A percentile compares a stretch with the other conserved stretches of the same genome.
Conservation (phyloP, 2,797 vertebrate genomes). For the Sebastes iracundus region DNA sequence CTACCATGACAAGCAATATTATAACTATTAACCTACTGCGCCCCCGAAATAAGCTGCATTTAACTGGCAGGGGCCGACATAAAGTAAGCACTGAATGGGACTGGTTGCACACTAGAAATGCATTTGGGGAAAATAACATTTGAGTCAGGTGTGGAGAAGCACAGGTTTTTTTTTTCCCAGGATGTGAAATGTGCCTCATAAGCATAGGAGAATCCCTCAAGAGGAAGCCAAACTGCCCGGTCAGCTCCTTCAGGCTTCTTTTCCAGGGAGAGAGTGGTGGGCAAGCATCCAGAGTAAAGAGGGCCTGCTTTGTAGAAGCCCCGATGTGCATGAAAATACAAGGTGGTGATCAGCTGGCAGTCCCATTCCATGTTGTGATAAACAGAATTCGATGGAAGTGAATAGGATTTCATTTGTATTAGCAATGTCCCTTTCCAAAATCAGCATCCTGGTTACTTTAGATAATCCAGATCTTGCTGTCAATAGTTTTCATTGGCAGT, state of each 20-base stretch:
- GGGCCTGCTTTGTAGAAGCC: background rate
- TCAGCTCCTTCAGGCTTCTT: conserved; percentile 41
- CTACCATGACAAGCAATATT: conserved; percentile 17
- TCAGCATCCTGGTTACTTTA: background rate
- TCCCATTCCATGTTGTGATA: background rate
- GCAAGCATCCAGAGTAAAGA: conserved; percentile 29
- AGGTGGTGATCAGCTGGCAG: conserved; percentile 1
- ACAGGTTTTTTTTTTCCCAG: conserved; percentile 2
- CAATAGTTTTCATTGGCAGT: background rate
- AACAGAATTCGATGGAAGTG: background rate
- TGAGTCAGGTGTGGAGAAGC: conserved; percentile 3
- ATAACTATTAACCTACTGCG: conserved; percentile 21
- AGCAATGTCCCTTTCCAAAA: background rate
- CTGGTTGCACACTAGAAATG: background rate
- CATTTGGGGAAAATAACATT: conserved; percentile 5
- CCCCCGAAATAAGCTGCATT: background rate
- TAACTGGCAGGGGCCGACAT: background rate
- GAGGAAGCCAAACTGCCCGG: conserved; percentile 38
- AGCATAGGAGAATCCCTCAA: conserved; percentile 44
- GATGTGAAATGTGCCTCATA: conserved; percentile 47
- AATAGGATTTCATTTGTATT: background rate
- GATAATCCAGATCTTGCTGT: background rate
- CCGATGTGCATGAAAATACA: conserved; percentile 13
- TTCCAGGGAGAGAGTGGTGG: conserved; percentile 4
- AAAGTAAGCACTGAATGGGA: background rate